Percentiles rank a stretch among this genome's conserved stretches.
phyloP scores from a whole-genome alignment of 2,888 invertebrate species.

The Anagyrus pseudococci region DNA sequence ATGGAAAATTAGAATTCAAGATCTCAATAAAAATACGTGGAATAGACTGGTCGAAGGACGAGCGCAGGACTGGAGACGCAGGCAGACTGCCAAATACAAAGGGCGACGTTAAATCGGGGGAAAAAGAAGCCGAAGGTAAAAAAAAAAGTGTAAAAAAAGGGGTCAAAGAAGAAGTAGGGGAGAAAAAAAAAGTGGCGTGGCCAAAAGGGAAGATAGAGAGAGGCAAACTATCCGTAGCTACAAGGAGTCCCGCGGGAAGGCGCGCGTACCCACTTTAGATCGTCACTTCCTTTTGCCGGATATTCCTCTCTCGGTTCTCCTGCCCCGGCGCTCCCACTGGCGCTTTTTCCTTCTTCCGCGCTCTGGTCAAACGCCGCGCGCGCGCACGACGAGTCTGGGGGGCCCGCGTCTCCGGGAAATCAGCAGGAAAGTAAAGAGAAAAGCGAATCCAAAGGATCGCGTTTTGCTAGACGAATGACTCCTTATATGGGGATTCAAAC shows the following conservation, averaged over 20 bases:
- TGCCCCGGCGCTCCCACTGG: background rate
- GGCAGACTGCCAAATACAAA: too few relatives aligned
- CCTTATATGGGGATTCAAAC: background rate
- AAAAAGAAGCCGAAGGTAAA: background rate
- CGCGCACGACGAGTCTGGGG: constrained; percentile 27
- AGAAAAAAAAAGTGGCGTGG: too few relatives aligned
- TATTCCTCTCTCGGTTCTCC: too few relatives aligned
- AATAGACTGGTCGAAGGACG: too few relatives aligned
- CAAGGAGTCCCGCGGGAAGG: constrained; percentile 40
- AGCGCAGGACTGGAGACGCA: too few relatives aligned
- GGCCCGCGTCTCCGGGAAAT: constrained; percentile 27
- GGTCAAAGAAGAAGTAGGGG: background rate
- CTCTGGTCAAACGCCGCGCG: constrained; percentile 35
- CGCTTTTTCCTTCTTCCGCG: constrained; percentile 3
- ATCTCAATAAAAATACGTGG: too few relatives aligned
- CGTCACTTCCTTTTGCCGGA: constrained; percentile 36
- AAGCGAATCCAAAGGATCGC: background rate
- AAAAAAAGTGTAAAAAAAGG: background rate
- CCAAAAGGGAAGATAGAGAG: too few relatives aligned
- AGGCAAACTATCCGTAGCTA: background rate
- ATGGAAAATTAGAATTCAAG: too few relatives aligned
- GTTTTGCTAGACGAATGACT: too few relatives aligned
- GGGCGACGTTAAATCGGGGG: too few relatives aligned
- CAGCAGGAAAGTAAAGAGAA: constrained; percentile 14
- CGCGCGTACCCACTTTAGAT: constrained; percentile 41